phyloP scores from a whole-genome alignment of 2,113 vertebrate species.

The Phalacrocorax carbo region DNA sequence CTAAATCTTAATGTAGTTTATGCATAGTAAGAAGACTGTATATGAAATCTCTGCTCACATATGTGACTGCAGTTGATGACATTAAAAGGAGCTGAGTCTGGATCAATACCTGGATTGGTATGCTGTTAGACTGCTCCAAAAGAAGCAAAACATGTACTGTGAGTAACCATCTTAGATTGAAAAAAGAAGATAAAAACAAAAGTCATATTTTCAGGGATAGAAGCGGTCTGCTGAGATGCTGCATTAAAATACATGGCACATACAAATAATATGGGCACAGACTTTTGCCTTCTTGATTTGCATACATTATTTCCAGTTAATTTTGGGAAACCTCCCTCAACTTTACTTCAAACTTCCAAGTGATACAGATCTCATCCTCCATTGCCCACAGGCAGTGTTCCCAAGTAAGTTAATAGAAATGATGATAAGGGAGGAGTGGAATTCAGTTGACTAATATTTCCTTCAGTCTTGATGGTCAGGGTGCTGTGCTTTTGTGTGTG shows the following conservation, averaged over 20 bases:
- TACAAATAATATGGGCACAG: background rate
- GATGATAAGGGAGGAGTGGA: background rate
- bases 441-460: background rate
- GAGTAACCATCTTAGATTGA: background rate
- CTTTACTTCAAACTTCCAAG: background rate
- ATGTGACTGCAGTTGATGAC: background rate
- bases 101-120: slow-evolving; percentile 14
- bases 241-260: background rate
- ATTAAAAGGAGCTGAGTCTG: background rate
- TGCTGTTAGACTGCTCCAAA: background rate
- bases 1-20: background rate
- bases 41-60: background rate
- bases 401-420: background rate
- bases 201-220: background rate
- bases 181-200: background rate
- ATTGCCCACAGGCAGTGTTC: background rate
- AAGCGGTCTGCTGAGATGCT: background rate
- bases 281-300: background rate
- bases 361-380: background rate
- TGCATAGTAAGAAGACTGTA: background rate
- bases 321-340: background rate
- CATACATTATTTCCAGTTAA: background rate
- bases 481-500: background rate
- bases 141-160: background rate
- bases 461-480: background rate